Evolutionary conservation across 2,113 vertebrate species (phyloP).

Genomic region (Amazona guildingii): DNA sequence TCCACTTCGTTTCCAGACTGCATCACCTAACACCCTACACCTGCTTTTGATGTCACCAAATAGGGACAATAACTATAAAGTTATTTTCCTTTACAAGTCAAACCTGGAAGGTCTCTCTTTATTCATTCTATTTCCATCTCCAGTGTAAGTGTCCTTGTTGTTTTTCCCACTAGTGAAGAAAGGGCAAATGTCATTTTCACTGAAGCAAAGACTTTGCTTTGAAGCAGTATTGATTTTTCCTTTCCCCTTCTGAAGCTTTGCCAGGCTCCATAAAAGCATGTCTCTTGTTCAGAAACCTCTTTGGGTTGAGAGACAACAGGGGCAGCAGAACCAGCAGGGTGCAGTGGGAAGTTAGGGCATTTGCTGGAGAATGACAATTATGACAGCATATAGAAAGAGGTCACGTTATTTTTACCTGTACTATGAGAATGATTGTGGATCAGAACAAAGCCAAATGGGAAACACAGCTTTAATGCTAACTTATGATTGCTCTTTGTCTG

Average conservation of each 20-base stretch:
- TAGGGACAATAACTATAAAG: conserved; percentile 38
- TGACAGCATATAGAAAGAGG: conserved; percentile 52
- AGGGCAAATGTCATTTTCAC: conserved; percentile 69
- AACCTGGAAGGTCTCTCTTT: conserved; percentile 57
- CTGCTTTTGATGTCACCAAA: conserved; percentile 44
- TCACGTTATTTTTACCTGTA: conserved; percentile 52
- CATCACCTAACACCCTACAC: neutral
- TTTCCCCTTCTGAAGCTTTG: conserved; percentile 54
- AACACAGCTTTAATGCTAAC: neutral
- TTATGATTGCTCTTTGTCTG: neutral
- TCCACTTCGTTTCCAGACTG: conserved; percentile 10
- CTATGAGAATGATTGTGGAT: neutral
- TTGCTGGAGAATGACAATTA: conserved; percentile 47
- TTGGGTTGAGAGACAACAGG: conserved; percentile 50
- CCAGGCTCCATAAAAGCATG: conserved; percentile 52
- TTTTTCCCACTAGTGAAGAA: conserved; percentile 59
- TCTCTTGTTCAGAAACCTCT: conserved; percentile 59
- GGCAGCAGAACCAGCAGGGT: conserved; percentile 21
- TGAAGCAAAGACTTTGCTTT: conserved; percentile 64
- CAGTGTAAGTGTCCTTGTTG: conserved; percentile 55
- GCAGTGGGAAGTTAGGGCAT: conserved; percentile 5
- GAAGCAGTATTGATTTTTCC: conserved; percentile 63
- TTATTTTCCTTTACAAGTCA: conserved; percentile 49
- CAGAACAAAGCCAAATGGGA: neutral
- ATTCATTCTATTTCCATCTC: conserved; percentile 51